Conservation (phyloP, 2,888 invertebrate species). For the Cryptocheilus praepositus region DNA sequence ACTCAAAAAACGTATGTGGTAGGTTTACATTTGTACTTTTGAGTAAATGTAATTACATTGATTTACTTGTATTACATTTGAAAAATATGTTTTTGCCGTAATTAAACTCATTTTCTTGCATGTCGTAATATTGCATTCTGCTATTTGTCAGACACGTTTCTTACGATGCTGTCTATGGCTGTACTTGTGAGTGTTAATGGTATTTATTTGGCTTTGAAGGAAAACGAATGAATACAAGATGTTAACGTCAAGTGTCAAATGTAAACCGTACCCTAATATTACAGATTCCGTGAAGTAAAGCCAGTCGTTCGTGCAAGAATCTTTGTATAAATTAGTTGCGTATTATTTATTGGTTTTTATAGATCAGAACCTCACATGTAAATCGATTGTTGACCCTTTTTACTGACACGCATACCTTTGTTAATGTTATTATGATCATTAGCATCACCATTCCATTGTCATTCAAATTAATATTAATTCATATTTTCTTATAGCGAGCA, state of each 20-base stretch:
- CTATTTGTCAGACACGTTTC: constrained; percentile 29
- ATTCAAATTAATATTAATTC: neutral
- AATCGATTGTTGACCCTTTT: neutral
- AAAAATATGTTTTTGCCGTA: constrained; percentile 36
- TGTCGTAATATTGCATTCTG: constrained; percentile 39
- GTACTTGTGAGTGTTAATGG: constrained; percentile 21
- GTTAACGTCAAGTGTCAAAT: constrained; percentile 46
- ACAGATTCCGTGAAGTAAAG: constrained; percentile 3
- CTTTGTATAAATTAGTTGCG: too few species aligned
- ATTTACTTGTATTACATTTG: constrained; percentile 24
- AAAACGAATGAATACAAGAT: neutral
- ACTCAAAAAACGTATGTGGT: constrained; percentile 44
- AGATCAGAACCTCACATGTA: neutral
- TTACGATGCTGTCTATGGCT: constrained; percentile 16
- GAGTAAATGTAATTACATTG: constrained; percentile 39
- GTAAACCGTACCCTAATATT: constrained; percentile 55
- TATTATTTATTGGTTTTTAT: neutral
- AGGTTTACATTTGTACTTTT: constrained; percentile 63
- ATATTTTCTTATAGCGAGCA: too few species aligned
- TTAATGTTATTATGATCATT: too few species aligned
- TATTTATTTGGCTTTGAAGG: constrained; percentile 11
- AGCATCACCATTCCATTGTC: too few species aligned
- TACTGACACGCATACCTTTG: neutral
- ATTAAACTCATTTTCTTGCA: constrained; percentile 45
- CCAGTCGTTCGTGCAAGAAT: too few species aligned